These are phyloP conservation scores for Phanerotoma sp. DNA, from an alignment of 2,888 invertebrate species.

Conservation along the genomic window DNA sequence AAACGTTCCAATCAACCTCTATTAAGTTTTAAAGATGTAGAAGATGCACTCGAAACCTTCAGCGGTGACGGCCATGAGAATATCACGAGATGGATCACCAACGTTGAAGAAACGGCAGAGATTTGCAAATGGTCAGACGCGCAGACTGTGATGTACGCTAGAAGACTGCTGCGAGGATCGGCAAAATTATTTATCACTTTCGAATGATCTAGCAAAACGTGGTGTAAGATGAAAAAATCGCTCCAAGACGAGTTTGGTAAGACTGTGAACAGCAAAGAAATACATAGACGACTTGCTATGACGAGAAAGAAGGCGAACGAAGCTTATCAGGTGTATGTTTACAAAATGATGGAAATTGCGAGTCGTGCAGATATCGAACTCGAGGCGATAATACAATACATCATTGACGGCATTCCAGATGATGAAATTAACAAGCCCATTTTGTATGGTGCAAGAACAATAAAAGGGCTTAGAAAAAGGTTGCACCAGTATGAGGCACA, in stretches of 20 bases:
- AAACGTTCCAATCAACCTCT: not conserved
- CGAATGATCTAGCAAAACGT: slow-evolving; percentile 20
- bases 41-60: slow-evolving; percentile 22
- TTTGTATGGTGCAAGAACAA: slow-evolving; percentile 22
- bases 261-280: slow-evolving; percentile 21
- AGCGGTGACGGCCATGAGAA: slow-evolving; percentile 23
- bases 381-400: slow-evolving; percentile 26
- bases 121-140: slow-evolving; percentile 30
- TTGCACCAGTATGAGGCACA: slow-evolving; percentile 15
- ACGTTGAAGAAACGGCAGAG: slow-evolving; percentile 32
- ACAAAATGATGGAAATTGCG: slow-evolving; percentile 30
- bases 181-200: slow-evolving; percentile 31
- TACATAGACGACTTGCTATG: slow-evolving; percentile 22
- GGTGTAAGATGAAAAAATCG: slow-evolving; percentile 25
- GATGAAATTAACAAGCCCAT: slow-evolving; percentile 24
- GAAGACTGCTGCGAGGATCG: slow-evolving; percentile 28
- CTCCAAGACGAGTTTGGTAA: slow-evolving; percentile 23
- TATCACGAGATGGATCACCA: slow-evolving; percentile 26
- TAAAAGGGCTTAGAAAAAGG: slow-evolving; percentile 23
- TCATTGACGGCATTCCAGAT: slow-evolving; percentile 27
- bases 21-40: slow-evolving; percentile 26
- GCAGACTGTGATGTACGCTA: slow-evolving; percentile 32
- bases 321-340: slow-evolving; percentile 31
- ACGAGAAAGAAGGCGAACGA: slow-evolving; percentile 18
- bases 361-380: slow-evolving; percentile 27